Evolutionary conservation across 1,140 invertebrate genomes (phyloP).

Genomic region (Saccostrea cuccullata): DNA sequence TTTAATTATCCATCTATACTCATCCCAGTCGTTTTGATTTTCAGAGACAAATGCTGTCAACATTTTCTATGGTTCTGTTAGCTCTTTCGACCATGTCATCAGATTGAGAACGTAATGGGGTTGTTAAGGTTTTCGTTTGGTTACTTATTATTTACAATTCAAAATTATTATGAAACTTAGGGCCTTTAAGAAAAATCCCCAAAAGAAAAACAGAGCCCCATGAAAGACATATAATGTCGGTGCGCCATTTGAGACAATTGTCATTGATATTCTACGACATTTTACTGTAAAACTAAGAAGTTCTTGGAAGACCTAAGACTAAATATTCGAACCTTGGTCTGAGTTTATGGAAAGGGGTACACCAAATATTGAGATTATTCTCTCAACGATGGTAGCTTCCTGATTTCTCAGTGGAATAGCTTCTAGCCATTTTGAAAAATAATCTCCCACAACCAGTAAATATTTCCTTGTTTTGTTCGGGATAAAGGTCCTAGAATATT

Average conservation of each 20-base stretch:
- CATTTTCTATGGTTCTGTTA: conserved; percentile 52
- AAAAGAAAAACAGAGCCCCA: too few species aligned
- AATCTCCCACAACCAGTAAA: conserved; percentile 42
- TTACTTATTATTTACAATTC: conserved; percentile 46
- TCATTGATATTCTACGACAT: too few species aligned
- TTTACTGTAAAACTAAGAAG: not conserved
- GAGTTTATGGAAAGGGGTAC: conserved; percentile 48
- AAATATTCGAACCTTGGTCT: conserved; percentile 55
- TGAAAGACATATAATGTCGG: too few species aligned
- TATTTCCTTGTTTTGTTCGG: not conserved
- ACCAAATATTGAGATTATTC: conserved; percentile 62
- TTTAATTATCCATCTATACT: not conserved
- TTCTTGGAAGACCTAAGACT: conserved; percentile 41
- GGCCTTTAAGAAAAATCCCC: too few species aligned
- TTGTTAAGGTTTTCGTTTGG: conserved; percentile 49
- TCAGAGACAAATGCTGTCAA: conserved; percentile 45
- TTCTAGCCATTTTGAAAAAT: conserved; percentile 50
- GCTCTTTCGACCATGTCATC: conserved; percentile 60
- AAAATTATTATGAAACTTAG: too few species aligned
- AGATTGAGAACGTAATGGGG: conserved; percentile 52
- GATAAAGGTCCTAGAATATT: conserved; percentile 50
- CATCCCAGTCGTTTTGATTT: conserved; percentile 54
- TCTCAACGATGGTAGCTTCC: conserved; percentile 57
- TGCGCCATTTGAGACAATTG: too few species aligned
- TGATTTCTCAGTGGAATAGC: conserved; percentile 41